Evolutionary conservation across 1,140 invertebrate genomes (phyloP).

Genomic region (Drosophila tani): DNA sequence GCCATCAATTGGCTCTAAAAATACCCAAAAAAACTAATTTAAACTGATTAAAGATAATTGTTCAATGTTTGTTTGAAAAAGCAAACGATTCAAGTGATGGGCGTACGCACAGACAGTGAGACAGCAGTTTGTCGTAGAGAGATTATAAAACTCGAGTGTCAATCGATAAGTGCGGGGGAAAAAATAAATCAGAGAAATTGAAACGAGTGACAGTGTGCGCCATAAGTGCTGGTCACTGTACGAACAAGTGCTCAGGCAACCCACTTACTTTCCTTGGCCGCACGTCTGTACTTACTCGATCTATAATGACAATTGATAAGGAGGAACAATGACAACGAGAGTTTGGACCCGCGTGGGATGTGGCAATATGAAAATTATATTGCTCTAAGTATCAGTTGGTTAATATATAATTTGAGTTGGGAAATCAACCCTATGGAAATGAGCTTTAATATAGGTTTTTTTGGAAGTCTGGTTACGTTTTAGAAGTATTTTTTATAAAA

Average conservation of each 20-base stretch:
- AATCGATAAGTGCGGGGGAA: constrained; percentile 20
- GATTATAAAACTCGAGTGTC: constrained; percentile 30
- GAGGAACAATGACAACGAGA: not conserved
- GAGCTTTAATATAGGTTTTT: not conserved
- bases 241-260: constrained; percentile 1
- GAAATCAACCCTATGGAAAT: not conserved
- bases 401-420: not conserved
- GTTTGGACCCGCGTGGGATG: constrained; percentile 15
- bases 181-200: constrained; percentile 44
- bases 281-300: constrained; percentile 10
- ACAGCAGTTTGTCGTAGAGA: constrained; percentile 23
- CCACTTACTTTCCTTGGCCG: constrained; percentile 2
- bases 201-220: constrained; percentile 1
- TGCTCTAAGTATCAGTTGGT: not conserved
- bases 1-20: constrained; percentile 17
- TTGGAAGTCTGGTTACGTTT: no score
- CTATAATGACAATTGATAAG: constrained; percentile 24
- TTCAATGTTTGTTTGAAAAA: constrained; percentile 23
- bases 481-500: not conserved
- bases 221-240: constrained; percentile 40
- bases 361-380: constrained; percentile 13
- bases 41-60: constrained; percentile 31
- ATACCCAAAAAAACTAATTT: constrained; percentile 19
- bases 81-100: constrained; percentile 5
- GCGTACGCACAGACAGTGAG: constrained; percentile 36